Evolutionary conservation across 2,113 vertebrate genomes (phyloP), one percentile per base, ranked within the genome.

Genomic region (Brachirus orientalis): DNA sequence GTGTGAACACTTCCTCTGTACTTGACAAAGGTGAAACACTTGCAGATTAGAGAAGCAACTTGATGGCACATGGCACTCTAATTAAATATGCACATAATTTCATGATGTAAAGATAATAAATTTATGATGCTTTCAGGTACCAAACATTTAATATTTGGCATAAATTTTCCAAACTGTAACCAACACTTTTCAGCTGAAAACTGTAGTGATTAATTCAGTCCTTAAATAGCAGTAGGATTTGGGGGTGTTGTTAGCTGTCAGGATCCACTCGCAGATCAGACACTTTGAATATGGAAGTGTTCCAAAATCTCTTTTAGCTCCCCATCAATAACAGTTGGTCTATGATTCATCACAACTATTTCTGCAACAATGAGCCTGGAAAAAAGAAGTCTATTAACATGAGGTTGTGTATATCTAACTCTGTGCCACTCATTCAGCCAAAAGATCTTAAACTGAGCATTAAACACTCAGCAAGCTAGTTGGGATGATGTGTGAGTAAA

Each of bases 271-370:
- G 48, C 46, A 87, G 55, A 84, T 84, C 80, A 80, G 73, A 80
- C 70, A 44, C 71, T 77, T 57, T 56, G 44, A 67, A 59, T 63
- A 55, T 77, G 84, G 76, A 84, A 84, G 40, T 1, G 11, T 17
- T 78, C 83, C 83, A 83, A 86, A 77, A 83, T 75, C 69, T 82
- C 57, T 88, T 83, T 87, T 77, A 81, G 79, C 73, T 28, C 76
- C 77, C 57, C 83, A 72, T 77, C 71, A 54, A 74, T 76, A 87
- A 82, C 81, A 84, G 85, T 80, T 85, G 82, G 69, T 57, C 66
- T 19, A 11, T 78, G 78, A 87, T 82, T 87, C 77, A 86, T 74
- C 63, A 13, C 68, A 63, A 67, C 57, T 47, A 45, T 70, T 72
- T 54, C 69, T 65, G 61, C 58, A 78, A 76, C 76, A 56, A 60